These are phyloP conservation scores for Oxystoma pomonae DNA, from an alignment of 2,888 invertebrate species.

Conservation along the genomic window DNA sequence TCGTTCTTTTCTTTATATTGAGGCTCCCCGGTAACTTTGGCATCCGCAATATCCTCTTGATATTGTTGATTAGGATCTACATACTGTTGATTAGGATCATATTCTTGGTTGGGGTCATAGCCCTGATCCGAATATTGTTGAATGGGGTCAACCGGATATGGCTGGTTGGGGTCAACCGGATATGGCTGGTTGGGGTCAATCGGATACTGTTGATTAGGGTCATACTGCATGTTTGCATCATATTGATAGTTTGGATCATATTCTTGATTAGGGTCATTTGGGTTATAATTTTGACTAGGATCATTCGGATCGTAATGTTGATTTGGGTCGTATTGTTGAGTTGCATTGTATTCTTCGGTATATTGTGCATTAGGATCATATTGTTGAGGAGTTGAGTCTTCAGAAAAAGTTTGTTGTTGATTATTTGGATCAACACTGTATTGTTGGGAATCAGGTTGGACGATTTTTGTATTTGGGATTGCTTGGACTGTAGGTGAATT, in stretches of 20 bases:
- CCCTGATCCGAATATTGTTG: constrained; percentile 9
- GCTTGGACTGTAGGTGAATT: not conserved
- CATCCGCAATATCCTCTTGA: not conserved
- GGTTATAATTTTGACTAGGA: constrained; percentile 17
- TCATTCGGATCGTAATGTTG: constrained; percentile 21
- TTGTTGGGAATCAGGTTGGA: constrained; percentile 4
- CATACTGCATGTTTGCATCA: constrained; percentile 23
- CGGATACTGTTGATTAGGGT: constrained; percentile 25
- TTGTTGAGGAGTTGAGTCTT: not conserved
- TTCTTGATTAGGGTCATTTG: constrained; percentile 28
- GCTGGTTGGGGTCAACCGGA: constrained; percentile 20
- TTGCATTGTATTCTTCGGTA: not conserved
- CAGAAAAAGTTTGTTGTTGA: not conserved
- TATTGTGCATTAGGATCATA: not conserved
- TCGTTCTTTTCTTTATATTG: not conserved
- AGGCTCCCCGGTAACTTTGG: not conserved
- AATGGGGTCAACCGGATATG: constrained; percentile 17
- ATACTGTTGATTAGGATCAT: constrained; percentile 27
- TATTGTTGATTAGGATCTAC: constrained; percentile 1
- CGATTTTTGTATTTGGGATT: not conserved
- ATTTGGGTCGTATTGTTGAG: constrained; percentile 11
- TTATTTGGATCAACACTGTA: not conserved
- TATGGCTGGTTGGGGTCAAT: constrained; percentile 24
- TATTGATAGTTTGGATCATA: constrained; percentile 22
- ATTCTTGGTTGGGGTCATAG: constrained; percentile 34